Evolutionary conservation across 2,888 invertebrate genomes (phyloP).

Genomic region (Macrosiphum euphorbiae): DNA sequence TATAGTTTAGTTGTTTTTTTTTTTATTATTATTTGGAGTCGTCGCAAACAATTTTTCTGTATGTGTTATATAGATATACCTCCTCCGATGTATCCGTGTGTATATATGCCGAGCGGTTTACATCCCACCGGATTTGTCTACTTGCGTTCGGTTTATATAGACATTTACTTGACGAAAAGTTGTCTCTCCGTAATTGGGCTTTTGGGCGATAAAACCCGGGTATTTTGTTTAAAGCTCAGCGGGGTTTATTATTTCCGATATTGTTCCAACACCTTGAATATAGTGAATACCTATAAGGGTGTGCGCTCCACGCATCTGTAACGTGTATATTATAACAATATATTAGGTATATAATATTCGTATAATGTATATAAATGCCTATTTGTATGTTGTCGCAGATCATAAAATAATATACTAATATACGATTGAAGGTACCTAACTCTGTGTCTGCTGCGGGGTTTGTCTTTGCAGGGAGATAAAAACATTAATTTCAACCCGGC

Average conservation of each 20-base stretch:
- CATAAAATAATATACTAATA: neutral
- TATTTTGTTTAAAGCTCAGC: neutral
- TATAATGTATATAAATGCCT: neutral
- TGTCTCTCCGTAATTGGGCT: constrained; percentile 34
- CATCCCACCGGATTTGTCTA: neutral
- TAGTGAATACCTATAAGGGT: neutral
- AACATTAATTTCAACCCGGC: neutral
- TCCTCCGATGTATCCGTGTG: neutral
- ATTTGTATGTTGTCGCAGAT: neutral
- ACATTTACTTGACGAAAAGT: constrained; percentile 28
- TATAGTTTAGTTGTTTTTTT: neutral
- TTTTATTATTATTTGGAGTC: neutral
- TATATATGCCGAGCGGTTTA: neutral
- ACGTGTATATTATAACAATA: neutral
- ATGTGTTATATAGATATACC: neutral
- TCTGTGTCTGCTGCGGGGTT: neutral
- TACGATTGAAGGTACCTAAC: neutral
- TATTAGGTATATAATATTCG: too few relatives aligned
- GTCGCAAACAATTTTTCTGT: neutral
- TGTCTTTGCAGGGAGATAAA: neutral
- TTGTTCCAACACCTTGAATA: neutral
- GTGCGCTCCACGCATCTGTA: neutral
- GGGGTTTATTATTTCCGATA: constrained; percentile 33
- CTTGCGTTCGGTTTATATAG: neutral
- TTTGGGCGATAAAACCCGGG: constrained; percentile 24